Base-by-base conservation (phyloP, 2,797 vertebrate genomes). In the Triplophysa bombifrons region DNA sequence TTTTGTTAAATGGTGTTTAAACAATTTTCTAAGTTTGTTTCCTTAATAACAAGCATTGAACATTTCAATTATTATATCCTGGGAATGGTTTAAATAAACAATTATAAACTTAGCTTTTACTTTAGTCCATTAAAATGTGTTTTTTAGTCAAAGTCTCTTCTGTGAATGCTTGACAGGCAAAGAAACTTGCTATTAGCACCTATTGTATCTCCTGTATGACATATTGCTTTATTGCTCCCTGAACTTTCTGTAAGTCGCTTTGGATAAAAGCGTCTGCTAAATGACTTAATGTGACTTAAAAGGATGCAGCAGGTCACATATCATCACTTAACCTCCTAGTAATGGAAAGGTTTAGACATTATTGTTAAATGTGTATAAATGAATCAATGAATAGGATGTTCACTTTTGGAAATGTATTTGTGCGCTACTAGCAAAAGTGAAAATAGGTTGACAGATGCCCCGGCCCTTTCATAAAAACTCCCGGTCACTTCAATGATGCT, bases 401-500 rank as follows among this genome's bases (percentile, higher is more conserved):
- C 12, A 11, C 41, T 10, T 41, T 2, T 41, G 41, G 72, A 65
- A 53, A n/a, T 74, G 19, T 65, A n/a, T 13, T 38, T 65, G 58
- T 27, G 14, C 58, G 1, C 25, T 60, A 60, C 14, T 16, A 13
- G 25, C 58, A 27, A 27, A 60, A 27, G 60, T 2, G 27, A 34
- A 63, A 63, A 30, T 17, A 34, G 13, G 14, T 38, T 14, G 41
- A 65, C n/a, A 44, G 1, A 66, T 72, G 61, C 60, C 30, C 20
- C 5, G 7, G 65, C 56, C 61, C 53, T 17, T 55, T 56, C 16
- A 56, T 78, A 70, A 61, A 48, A 55, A 74, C 64, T 67, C 77
- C 16, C 80, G 65, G 58, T 44, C 68, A 66, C 10, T 55, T 75
- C 16, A 79, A n/a, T 63, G n/a, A 20, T 46, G 74, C 75, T 70